Percentiles rank a stretch among this genome's conserved stretches.
These are phyloP conservation scores for Ceuthmochares aereus DNA, from an alignment of 2,113 vertebrate genomes.

Conservation along the genomic window DNA sequence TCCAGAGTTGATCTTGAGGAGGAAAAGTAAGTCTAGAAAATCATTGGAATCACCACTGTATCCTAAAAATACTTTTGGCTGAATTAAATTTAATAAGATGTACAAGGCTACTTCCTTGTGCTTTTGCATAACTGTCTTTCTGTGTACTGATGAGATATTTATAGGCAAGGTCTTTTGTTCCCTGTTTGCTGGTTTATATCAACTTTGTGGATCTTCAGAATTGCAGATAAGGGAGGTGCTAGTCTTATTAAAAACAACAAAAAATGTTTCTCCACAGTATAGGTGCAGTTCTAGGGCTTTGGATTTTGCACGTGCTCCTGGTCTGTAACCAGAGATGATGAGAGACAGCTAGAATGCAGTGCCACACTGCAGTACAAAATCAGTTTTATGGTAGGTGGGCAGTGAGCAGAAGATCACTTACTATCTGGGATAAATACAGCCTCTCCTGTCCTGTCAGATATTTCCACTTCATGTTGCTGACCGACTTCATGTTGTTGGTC, in stretches of 20 bases:
- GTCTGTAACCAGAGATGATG: background rate
- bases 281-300: background rate
- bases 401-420: background rate
- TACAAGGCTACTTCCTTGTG: background rate
- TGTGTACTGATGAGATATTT: background rate
- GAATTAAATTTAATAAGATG: background rate
- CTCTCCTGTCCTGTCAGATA: background rate
- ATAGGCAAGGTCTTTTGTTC: background rate
- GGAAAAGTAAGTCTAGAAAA: background rate
- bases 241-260: background rate
- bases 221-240: background rate
- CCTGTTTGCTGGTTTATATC: background rate
- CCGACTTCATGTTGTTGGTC: accelerated
- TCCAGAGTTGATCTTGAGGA: background rate
- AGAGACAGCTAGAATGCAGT: background rate
- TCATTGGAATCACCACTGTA: background rate
- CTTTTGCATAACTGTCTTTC: background rate
- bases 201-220: background rate
- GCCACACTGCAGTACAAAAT: background rate
- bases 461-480: background rate
- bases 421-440: background rate
- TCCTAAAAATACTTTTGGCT: background rate
- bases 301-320: background rate
- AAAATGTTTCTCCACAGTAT: background rate
- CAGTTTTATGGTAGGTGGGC: background rate